Evolutionary conservation across 2,797 vertebrate species (phyloP).

Genomic region (Lagorchestes hirsutus): DNA sequence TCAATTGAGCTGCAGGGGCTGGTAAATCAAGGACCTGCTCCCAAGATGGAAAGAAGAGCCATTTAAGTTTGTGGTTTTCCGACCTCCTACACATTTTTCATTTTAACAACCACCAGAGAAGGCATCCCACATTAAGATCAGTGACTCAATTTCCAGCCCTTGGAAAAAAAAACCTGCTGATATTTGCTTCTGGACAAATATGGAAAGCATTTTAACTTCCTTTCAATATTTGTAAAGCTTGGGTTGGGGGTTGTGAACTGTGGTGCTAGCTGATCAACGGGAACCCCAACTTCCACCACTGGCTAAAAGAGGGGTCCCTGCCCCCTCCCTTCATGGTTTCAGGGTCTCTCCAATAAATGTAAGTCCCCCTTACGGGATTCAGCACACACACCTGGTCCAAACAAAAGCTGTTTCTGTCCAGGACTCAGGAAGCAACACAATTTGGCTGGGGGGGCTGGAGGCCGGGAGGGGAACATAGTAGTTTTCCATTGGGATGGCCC

Average conservation of each 20-base stretch:
- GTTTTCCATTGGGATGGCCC: conserved; percentile 62
- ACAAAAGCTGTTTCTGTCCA: conserved; percentile 78
- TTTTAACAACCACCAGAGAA: conserved; percentile 1
- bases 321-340: neutral
- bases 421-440: conserved; percentile 61
- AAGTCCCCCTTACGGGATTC: conserved; percentile 38
- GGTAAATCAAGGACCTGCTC: neutral
- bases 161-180: neutral
- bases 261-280: neutral
- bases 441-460: conserved; percentile 58
- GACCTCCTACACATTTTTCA: neutral
- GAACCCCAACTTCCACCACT: neutral
- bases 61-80: neutral
- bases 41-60: neutral
- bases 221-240: neutral
- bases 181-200: neutral
- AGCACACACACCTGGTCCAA: conserved; percentile 78
- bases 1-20: neutral
- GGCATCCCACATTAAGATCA: neutral
- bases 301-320: neutral
- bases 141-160: neutral
- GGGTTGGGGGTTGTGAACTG: neutral
- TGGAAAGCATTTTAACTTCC: neutral
- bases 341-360: neutral
- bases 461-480: conserved; percentile 28